phyloP scores from a whole-genome alignment of 2,797 vertebrate species.

The Phoeniculus purpureus region DNA sequence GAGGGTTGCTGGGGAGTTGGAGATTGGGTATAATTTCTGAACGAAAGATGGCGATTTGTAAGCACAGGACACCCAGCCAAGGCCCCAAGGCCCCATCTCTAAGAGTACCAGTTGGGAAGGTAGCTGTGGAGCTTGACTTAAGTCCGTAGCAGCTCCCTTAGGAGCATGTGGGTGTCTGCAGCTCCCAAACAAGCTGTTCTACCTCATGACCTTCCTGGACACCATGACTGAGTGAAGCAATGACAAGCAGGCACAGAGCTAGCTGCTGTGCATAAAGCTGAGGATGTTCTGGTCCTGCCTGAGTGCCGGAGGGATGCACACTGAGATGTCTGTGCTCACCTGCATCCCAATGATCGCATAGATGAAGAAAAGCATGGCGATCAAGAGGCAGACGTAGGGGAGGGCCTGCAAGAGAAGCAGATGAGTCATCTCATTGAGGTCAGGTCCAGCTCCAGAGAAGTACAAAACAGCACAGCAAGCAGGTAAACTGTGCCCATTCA shows the following conservation, averaged over 20 bases:
- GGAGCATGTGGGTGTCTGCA: neutral
- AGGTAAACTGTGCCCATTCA: neutral
- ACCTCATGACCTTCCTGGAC: neutral
- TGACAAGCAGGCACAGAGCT: neutral
- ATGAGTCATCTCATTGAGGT: constrained; percentile 9
- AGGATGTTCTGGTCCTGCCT: neutral
- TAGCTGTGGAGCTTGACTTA: neutral
- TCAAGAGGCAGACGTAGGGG: constrained; percentile 96
- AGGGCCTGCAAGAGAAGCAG: constrained; percentile 85
- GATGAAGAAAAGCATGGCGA: constrained; percentile 99
- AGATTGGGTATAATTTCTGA: neutral
- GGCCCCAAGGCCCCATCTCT: neutral
- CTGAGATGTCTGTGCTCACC: constrained; percentile 76
- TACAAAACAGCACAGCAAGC: neutral
- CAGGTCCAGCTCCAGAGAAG: neutral
- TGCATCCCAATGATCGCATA: constrained; percentile 99
- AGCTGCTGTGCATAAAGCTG: neutral
- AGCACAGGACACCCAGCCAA: neutral
- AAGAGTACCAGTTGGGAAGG: neutral
- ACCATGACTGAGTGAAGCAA: rapidly evolving
- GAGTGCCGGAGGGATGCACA: neutral
- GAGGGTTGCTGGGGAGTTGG: neutral
- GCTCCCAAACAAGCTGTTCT: neutral
- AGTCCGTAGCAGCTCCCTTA: neutral
- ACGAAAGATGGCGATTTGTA: neutral